phyloP scores from a whole-genome alignment of 92 coral and sea anemone genomes.

The Scolanthus callimorphus region DNA sequence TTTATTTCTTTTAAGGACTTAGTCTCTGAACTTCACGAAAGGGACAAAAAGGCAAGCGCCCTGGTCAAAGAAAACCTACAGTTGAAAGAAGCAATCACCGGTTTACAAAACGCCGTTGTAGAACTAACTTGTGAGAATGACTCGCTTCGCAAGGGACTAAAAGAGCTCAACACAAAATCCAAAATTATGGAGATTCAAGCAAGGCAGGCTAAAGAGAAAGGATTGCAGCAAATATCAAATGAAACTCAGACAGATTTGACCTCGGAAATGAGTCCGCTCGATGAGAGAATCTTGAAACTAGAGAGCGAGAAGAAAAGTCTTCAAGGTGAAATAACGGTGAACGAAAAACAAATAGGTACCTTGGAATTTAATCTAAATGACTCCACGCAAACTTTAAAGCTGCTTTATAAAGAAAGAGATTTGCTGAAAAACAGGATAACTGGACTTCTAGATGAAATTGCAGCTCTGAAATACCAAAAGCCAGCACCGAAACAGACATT shows the following conservation, averaged over 20 bases:
- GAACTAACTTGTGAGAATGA: conserved; percentile 54
- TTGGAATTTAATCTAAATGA: conserved; percentile 65
- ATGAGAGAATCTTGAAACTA: conserved; percentile 25
- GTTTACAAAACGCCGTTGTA: conserved; percentile 38
- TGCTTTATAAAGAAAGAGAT: conserved; percentile 77
- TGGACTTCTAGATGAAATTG: conserved; percentile 56
- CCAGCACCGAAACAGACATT: conserved; percentile 51
- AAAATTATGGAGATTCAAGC: conserved; percentile 53
- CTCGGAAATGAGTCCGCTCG: conserved; percentile 26
- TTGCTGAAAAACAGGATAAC: conserved; percentile 71
- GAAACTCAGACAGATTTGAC: conserved; percentile 5
- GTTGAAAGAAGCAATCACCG: conserved; percentile 36
- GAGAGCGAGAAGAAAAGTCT: conserved; percentile 31
- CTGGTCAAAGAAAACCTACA: conserved; percentile 29
- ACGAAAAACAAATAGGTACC: conserved; percentile 30
- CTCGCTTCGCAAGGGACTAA: conserved; percentile 47
- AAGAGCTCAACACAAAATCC: conserved; percentile 32
- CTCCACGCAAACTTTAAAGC: conserved; percentile 58
- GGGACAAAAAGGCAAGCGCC: not conserved
- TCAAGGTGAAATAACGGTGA: conserved; percentile 32
- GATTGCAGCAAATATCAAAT: conserved; percentile 7
- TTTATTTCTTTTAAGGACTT: not conserved
- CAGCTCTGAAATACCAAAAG: conserved; percentile 36
- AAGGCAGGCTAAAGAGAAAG: conserved; percentile 31
- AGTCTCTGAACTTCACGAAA: not conserved